These are phyloP conservation scores for Trilocha varians DNA, from an alignment of 2,888 invertebrate genomes.

Conservation along the genomic window DNA sequence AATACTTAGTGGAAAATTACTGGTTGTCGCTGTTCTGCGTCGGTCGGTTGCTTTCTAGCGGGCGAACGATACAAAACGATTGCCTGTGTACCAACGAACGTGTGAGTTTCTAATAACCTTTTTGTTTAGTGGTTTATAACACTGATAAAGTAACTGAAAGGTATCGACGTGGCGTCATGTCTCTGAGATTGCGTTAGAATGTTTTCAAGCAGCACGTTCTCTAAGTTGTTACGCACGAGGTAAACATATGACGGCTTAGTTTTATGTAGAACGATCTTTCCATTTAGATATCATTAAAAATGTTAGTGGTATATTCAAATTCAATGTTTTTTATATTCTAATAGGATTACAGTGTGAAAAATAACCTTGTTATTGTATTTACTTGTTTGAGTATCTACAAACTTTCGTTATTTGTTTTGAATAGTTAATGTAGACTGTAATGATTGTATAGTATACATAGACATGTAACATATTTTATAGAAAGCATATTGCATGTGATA, in stretches of 20 bases:
- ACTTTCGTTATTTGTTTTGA: too few relatives aligned
- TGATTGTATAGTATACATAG: too few relatives aligned
- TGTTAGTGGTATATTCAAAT: too few relatives aligned
- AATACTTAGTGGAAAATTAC: conserved; percentile 57
- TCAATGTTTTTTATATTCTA: too few relatives aligned
- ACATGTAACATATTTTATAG: too few relatives aligned
- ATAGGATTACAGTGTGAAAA: too few relatives aligned
- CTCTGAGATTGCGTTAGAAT: background rate
- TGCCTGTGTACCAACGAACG: conserved; percentile 39
- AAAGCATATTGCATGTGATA: too few relatives aligned
- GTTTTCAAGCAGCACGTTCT: conserved; percentile 15
- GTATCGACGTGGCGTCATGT: conserved; percentile 20
- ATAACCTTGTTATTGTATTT: too few relatives aligned
- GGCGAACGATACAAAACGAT: conserved; percentile 56
- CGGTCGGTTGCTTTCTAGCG: conserved; percentile 64
- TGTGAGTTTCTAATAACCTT: conserved; percentile 63
- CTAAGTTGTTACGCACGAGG: conserved; percentile 28
- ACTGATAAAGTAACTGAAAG: conserved; percentile 26
- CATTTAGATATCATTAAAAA: background rate
- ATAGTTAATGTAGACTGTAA: too few relatives aligned
- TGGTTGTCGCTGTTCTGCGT: conserved; percentile 49
- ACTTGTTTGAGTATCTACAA: too few relatives aligned
- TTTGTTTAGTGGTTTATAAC: conserved; percentile 34
- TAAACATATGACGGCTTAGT: conserved; percentile 52
- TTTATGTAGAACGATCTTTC: too few relatives aligned